These are phyloP conservation scores for Lepidurus apus DNA, from an alignment of 1,140 invertebrate genomes.

Conservation along the genomic window DNA sequence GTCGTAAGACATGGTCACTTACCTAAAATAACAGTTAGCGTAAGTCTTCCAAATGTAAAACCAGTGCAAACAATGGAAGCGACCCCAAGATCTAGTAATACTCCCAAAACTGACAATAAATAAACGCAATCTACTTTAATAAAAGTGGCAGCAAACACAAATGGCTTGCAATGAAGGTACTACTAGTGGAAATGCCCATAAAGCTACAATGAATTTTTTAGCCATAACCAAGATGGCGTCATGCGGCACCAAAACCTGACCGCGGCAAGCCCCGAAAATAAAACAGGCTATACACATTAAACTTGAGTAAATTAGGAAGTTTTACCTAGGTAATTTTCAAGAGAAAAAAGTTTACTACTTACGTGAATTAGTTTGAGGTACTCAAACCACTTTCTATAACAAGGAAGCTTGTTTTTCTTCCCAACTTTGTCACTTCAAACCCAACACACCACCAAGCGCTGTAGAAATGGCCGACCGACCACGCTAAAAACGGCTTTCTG, in stretches of 20 bases:
- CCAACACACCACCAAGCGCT: neutral
- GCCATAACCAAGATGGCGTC: neutral
- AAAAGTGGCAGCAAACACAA: neutral
- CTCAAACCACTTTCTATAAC: neutral
- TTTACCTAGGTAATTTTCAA: neutral
- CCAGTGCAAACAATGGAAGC: too few relatives aligned
- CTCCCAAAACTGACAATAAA: neutral
- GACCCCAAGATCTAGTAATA: too few relatives aligned
- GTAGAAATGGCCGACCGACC: neutral
- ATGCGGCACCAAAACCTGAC: neutral
- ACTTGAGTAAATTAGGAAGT: neutral
- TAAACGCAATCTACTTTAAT: neutral
- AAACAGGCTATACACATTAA: neutral
- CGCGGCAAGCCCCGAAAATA: neutral
- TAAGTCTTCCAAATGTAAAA: too few relatives aligned
- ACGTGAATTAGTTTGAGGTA: neutral
- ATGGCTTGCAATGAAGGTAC: too few relatives aligned
- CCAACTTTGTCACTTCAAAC: neutral
- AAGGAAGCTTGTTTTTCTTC: constrained; percentile 3
- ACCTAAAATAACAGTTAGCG: neutral
- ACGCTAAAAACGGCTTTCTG: neutral
- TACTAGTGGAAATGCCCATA: too few relatives aligned
- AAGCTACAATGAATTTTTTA: neutral
- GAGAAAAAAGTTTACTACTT: neutral
- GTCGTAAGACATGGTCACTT: neutral